Evolutionary conservation across 35 echinoderm and acorn worm species (phyloP).

Genomic region (Apostichopus parvimensis): DNA sequence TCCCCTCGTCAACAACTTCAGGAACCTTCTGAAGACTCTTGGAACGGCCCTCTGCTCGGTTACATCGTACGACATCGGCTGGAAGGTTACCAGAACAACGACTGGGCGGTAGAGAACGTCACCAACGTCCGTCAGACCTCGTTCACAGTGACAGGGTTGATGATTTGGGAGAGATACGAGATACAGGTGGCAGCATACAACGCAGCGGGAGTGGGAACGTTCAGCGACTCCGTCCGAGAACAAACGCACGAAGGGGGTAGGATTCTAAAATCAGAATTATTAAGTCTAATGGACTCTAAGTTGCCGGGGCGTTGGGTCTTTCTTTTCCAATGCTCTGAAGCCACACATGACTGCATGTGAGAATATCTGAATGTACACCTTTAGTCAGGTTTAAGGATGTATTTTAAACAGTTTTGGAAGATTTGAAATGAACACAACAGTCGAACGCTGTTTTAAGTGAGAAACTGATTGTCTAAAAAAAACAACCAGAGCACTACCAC

Average conservation of each 20-base stretch:
- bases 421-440: too few species aligned
- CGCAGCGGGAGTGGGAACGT: conserved; percentile 71
- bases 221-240: conserved; percentile 60
- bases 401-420: too few species aligned
- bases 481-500: too few species aligned
- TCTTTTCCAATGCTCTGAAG: too few species aligned
- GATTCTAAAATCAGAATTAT: background rate
- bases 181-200: conserved; percentile 93
- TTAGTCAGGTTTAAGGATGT: too few species aligned
- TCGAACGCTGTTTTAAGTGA: too few species aligned
- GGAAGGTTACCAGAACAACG: conserved; percentile 55
- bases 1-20: background rate
- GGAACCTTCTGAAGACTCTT: conserved; percentile 79
- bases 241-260: conserved; percentile 90
- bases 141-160: conserved; percentile 58
- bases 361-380: too few species aligned
- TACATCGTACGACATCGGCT: conserved; percentile 76
- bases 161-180: conserved; percentile 82
- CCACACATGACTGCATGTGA: too few species aligned
- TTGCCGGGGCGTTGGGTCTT: too few species aligned
- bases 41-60: conserved; percentile 80
- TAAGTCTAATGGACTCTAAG: too few species aligned
- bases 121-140: conserved; percentile 76
- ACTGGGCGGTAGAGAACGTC: conserved; percentile 54
- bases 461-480: too few species aligned